Evolutionary conservation across 2,797 vertebrate genomes (phyloP), one percentile per base, ranked within the genome.

Genomic region (Kryptolebias ocellatus): DNA sequence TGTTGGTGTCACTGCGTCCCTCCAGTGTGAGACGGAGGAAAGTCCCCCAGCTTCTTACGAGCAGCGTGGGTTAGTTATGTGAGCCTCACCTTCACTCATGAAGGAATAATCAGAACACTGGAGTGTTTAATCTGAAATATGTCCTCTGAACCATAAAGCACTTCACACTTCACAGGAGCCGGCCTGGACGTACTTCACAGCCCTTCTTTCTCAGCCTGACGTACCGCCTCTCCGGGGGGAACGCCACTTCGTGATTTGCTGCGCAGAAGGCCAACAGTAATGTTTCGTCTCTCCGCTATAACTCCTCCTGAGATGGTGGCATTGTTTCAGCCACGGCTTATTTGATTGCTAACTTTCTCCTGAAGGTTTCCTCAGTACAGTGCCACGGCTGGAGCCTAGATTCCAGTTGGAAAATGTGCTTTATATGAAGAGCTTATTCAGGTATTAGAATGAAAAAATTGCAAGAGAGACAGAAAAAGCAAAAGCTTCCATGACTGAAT

Each of bases 1-100:
- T 70, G 70, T 64, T 63, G 4, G 0, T 76, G 62, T 68, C 51
- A 64, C 31, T 51, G 50, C 37, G 37, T 42, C n/a, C 52, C 42
- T 50, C 17, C 27, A 49, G 39, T 62, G 18, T 18, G 68, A 56
- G 53, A n/a, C 63, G 54, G 14, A 49, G 66, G 37, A 69, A 57
- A 80, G 56, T 56, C 70, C 67, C 62, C 37, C 44, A 60, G 50
- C 57, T 10, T 56, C 24, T 24, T 71, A 62, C 53, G 70, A 56
- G 67, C 67, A 60, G 54, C 5, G 14, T 60, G 10, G 49, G 60
- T 54, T 70, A 44, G 54, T 57, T 65, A 39, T 60, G 34, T 49
- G 50, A 80, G 69, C 74, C 56, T 83, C 77, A 79, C 72, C 80
- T 85, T 86, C 72, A 77, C 71, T 86, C 83, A 83, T 71, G 70